Conservation (phyloP, 2,797 vertebrate genomes). For the Betta splendens region DNA sequence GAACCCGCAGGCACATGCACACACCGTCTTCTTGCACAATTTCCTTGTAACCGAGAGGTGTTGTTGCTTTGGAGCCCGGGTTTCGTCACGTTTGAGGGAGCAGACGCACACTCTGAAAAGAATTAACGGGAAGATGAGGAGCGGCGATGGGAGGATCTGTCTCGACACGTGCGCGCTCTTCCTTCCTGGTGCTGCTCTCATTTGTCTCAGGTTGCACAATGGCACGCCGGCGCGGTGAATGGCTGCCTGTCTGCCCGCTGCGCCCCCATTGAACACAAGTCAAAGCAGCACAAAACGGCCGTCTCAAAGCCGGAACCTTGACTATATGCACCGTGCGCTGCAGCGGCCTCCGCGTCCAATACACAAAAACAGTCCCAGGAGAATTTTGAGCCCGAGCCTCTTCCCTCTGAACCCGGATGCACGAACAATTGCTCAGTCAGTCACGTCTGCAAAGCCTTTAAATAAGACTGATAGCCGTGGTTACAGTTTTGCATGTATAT, state of each 20-base stretch:
- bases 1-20: slow-evolving; percentile 5
- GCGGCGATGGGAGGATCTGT: slow-evolving; percentile 65
- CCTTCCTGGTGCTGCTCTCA: background rate
- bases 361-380: slow-evolving; percentile 7
- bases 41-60: slow-evolving; percentile 14
- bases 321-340: background rate
- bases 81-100: slow-evolving; percentile 7
- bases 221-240: slow-evolving; percentile 37
- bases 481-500: slow-evolving; percentile 70
- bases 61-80: slow-evolving; percentile 10
- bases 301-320: slow-evolving; percentile 32
- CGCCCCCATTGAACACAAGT: slow-evolving; percentile 47
- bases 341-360: slow-evolving; percentile 1
- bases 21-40: too few relatives aligned
- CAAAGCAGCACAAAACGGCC: slow-evolving; percentile 26
- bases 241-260: slow-evolving; percentile 39
- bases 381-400: slow-evolving; percentile 10
- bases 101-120: slow-evolving; percentile 26
- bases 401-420: slow-evolving; percentile 14
- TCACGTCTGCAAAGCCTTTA: slow-evolving; percentile 29
- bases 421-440: slow-evolving; percentile 11
- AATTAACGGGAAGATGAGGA: slow-evolving; percentile 51
- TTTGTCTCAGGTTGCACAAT: slow-evolving; percentile 41
- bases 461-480: slow-evolving; percentile 40
- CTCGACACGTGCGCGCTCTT: slow-evolving; percentile 45